These are phyloP conservation scores for Rhipidura dahli DNA, from an alignment of 2,113 vertebrate genomes.

Conservation along the genomic window DNA sequence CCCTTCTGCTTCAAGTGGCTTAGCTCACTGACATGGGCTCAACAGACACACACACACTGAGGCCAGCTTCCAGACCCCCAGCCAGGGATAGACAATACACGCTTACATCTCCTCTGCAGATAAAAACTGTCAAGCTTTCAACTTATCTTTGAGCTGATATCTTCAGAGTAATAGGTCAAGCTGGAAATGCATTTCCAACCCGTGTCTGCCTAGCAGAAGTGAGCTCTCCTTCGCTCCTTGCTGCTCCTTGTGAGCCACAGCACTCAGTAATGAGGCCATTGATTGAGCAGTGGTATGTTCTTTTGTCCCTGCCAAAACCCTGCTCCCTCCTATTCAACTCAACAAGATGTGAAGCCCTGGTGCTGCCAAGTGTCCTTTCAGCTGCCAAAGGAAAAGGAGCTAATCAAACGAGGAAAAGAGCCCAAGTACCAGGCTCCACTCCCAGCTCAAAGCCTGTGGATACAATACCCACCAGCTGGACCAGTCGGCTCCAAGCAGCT, in stretches of 20 bases:
- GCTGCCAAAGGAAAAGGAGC: constrained; percentile 40
- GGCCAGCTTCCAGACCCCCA: background rate
- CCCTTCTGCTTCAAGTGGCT: background rate
- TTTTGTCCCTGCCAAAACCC: constrained; percentile 35
- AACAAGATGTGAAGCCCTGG: background rate
- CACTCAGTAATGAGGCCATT: background rate
- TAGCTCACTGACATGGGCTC: background rate
- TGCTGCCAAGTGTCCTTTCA: constrained; percentile 37
- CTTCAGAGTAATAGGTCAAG: background rate
- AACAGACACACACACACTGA: background rate
- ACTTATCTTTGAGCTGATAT: background rate
- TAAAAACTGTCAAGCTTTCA: background rate
- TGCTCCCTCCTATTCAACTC: constrained; percentile 22
- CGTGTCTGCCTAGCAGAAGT: background rate
- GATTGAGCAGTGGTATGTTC: constrained; percentile 10
- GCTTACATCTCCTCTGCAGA: background rate
- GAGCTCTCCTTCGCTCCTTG: background rate
- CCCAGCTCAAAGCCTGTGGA: background rate
- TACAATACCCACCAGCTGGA: background rate
- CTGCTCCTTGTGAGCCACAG: background rate
- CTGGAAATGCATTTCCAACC: background rate
- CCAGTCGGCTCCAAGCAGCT: rapidly evolving
- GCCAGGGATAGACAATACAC: background rate
- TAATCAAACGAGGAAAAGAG: background rate
- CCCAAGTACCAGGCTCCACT: background rate